A percentile compares a stretch with the other conserved stretches of the same genome.
phyloP scores from a whole-genome alignment of 1,140 invertebrate genomes.

The Paralvinella palmiformis region DNA sequence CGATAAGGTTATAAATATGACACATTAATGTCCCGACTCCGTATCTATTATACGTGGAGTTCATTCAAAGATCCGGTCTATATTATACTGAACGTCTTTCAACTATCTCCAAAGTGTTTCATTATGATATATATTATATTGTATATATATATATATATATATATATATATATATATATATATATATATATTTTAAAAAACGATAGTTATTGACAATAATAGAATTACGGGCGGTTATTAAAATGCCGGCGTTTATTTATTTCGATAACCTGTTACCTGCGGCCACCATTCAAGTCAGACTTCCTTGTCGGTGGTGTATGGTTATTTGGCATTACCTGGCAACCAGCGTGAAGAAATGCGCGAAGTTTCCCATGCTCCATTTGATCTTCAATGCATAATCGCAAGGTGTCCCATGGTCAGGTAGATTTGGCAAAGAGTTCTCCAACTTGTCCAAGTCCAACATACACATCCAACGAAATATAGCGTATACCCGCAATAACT shows the following conservation, averaged over 20 bases:
- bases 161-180: no score
- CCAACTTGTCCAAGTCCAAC: conserved; percentile 35
- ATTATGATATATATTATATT: no score
- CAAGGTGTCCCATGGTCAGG: conserved; percentile 26
- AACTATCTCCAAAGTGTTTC: no score
- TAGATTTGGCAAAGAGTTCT: background rate
- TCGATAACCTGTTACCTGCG: background rate
- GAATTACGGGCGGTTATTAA: no score
- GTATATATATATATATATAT: no score
- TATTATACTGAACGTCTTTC: no score
- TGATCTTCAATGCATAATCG: conserved; percentile 41
- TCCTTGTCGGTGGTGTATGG: background rate
- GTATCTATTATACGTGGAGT: no score
- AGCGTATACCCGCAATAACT: conserved; percentile 33
- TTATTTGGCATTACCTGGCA: conserved; percentile 33
- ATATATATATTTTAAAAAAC: no score
- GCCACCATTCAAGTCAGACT: background rate
- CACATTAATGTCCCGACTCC: background rate
- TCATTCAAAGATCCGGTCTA: no score
- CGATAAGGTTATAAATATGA: no score
- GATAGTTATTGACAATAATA: no score
- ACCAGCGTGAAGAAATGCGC: conserved; percentile 41
- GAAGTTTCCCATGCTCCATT: conserved; percentile 36
- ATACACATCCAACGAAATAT: conserved; percentile 42
- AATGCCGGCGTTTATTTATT: no score